Evolutionary conservation across 2,888 invertebrate genomes (phyloP).

Genomic region (Empis livida): DNA sequence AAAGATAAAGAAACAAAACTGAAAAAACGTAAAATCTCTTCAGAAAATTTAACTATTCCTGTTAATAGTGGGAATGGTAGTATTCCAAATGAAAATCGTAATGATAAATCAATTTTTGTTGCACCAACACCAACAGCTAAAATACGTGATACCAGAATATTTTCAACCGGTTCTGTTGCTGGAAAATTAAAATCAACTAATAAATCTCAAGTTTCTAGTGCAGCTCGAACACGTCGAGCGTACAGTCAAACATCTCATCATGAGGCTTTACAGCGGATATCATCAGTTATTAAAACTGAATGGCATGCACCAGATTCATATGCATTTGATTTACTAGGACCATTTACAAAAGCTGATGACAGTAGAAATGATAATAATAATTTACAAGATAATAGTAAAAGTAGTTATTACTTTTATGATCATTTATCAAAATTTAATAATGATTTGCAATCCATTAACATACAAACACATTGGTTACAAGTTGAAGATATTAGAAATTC

Average conservation of each 20-base stretch:
- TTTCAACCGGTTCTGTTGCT: conserved; percentile 9
- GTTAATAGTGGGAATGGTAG: neutral
- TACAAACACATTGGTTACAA: conserved; percentile 28
- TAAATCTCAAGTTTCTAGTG: conserved; percentile 9
- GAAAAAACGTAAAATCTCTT: neutral
- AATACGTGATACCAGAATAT: conserved; percentile 13
- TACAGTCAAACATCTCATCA: conserved; percentile 32
- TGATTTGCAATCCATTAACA: conserved; percentile 22
- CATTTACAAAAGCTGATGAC: conserved; percentile 5
- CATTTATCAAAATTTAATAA: conserved; percentile 6
- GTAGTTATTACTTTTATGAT: neutral
- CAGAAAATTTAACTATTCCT: neutral
- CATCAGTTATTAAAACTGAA: conserved; percentile 16
- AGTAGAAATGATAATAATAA: no score
- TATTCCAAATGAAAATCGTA: neutral
- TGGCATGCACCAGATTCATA: conserved; percentile 43
- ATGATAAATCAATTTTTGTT: conserved; percentile 5
- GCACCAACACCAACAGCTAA: conserved; percentile 11
- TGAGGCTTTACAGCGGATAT: conserved; percentile 47
- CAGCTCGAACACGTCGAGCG: conserved; percentile 10
- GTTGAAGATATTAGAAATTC: conserved; percentile 16
- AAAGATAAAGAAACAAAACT: neutral
- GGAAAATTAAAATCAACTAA: conserved; percentile 7
- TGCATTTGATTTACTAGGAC: conserved; percentile 34
- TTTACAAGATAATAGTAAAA: neutral